Evolutionary conservation across 2,797 vertebrate species (phyloP), one percentile per base, ranked within the genome.

Genomic region (Capromys pilorides): DNA sequence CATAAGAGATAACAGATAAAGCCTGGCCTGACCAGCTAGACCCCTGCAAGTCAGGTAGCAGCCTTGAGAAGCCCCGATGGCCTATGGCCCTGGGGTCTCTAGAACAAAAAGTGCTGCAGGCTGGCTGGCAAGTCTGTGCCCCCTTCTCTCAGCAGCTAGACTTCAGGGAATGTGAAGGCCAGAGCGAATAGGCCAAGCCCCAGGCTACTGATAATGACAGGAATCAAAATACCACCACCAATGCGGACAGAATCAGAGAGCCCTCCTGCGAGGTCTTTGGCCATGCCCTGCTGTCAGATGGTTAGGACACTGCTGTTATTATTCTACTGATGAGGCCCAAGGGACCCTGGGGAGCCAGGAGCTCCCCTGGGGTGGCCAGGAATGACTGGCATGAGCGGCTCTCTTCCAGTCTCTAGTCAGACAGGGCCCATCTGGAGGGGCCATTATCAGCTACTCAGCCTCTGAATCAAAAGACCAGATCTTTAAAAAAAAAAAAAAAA

Each of bases 391-490:
- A 31, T 51, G n/a, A 51, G 9, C n/a, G n/a, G 64, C 31, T 90
- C 59, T 26, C 28, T 28, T 45, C 45, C 73, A 64, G 49, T 71
- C 82, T 82, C 80, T 0, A 9, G 90, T 84, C 94, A 97, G 91
- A 96, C 82, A 59, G 51, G 67, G 73, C 16, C 91, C 31, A 75
- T 87, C 94, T 96, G 91, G 83, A 94, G 88, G 89, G 71, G 14
- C 81, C 93, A 94, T 96, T 95, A 93, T 81, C 79, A 90, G 69
- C 41, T 13, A 97, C 83, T 67, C 62, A 19, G 80, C 45, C 82
- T 93, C 90, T 66, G 91, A 96, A 86, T 59, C 77, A 92, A 84
- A 75, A 96, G 39, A 31, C 69, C n/a, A 79, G 77, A 79, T 75
- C 94, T 82, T 77, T 49, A 31, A n/a, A n/a, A n/a, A n/a, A n/a